Evolutionary conservation across 2,888 invertebrate genomes (phyloP), one percentile per base, ranked within the genome.

Genomic region (Tupiocoris notatus): DNA sequence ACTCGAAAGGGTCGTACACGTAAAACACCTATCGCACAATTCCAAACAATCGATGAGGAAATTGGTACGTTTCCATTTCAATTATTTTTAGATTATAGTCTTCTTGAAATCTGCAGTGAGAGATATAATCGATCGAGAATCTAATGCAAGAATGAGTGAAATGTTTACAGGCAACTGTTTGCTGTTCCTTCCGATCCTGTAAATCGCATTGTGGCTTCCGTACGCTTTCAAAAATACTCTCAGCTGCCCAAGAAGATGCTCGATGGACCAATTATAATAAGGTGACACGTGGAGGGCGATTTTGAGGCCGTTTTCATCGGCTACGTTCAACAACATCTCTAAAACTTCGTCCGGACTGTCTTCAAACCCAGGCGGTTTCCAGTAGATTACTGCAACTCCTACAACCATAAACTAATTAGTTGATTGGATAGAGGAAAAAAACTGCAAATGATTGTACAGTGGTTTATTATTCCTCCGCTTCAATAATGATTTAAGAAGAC

Each of bases 1-100:
- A 84, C 71, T 86, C 85, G 80, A 89, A 89, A 0, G 89, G 89
- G 82, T 90, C 89, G 82, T 89, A 89, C 20, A 90, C 85, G 81
- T 90, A 91, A 81, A 88, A 86, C 39, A 90, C 84, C n/a, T 90
- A 78, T 23, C 21, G n/a, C n/a, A n/a, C n/a, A n/a, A n/a, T n/a
- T n/a, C n/a, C n/a, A n/a, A n/a, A n/a, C n/a, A n/a, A n/a, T n/a
- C n/a, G n/a, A n/a, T n/a, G n/a, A n/a, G n/a, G n/a, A n/a, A n/a
- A n/a, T n/a, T n/a, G n/a, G n/a, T n/a, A n/a, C n/a, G n/a, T n/a
- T n/a, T n/a, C n/a, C n/a, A n/a, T n/a, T n/a, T n/a, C n/a, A n/a
- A n/a, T n/a, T n/a, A n/a, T n/a, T n/a, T n/a, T n/a, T n/a, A n/a
- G n/a, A n/a, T n/a, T n/a, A n/a, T n/a, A n/a, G n/a, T n/a, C n/a